Evolutionary conservation across 2,797 vertebrate species (phyloP), one percentile per base, ranked within the genome.

Genomic region (Acropternis orthonyx): DNA sequence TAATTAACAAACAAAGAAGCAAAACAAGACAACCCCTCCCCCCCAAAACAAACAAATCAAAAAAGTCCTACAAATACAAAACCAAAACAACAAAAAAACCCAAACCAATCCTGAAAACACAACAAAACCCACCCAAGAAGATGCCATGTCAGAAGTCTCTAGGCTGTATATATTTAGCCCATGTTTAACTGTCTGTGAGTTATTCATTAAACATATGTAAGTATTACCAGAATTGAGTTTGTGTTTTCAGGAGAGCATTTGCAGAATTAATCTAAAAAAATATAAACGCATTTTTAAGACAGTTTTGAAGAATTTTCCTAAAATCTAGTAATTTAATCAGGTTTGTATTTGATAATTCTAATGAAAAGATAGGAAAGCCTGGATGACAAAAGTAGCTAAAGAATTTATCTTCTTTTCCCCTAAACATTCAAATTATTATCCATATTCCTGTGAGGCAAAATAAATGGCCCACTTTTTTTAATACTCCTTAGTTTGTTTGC

Each of bases 201-300:
- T 73, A 54, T 36, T 61, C 21, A 22, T 79, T 66, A 69, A 49
- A 63, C 4, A 20, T 20, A 36, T 5, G 6, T 19, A 67, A 85
- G 6, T 8, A 28, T 62, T 77, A 88, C 8, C 16, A 61, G 68
- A 77, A 77, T 3, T n/a, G 19, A 62, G 6, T 43, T 56, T 79
- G 15, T 72, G 12, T 20, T 82, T 91, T 65, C 43, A 54, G 34
- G 9, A 74, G 4, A 63, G 2, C 9, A 39, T 73, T 62, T 55
- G 3, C 34, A 83, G 17, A 71, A 62, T 8, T 30, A 41, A 51
- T 36, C 6, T 73, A 32, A 54, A 87, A 87, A 93, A 36, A 10
- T n/a, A 56, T 6, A 71, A 56, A 34, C 9, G 0, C 2, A 49
- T 15, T 1, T 79, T 66, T 80, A 58, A 37, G 0, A 7, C 1